phyloP scores from a whole-genome alignment of 1,140 invertebrate species.

The Ceratosolen solmsi region DNA sequence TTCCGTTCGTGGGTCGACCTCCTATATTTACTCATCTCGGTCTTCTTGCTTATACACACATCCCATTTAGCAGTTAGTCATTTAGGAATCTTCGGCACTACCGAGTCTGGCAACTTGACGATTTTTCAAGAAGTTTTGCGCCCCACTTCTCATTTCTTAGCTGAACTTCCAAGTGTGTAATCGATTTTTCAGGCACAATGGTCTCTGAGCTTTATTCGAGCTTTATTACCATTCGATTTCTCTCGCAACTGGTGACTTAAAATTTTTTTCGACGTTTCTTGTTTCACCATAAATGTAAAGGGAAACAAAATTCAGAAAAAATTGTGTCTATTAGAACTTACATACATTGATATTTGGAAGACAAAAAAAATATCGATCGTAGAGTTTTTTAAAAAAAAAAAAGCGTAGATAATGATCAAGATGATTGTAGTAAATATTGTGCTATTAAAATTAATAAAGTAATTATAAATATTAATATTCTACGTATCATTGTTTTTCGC shows the following conservation, averaged over 20 bases:
- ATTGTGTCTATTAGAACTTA: no score
- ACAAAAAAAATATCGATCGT: constrained; percentile 42
- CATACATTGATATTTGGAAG: no score
- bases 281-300: no score
- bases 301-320: no score
- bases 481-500: no score
- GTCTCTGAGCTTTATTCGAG: constrained; percentile 14
- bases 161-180: background rate
- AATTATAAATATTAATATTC: no score
- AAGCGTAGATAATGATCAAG: background rate
- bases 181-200: constrained; percentile 39
- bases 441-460: no score
- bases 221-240: constrained; percentile 22
- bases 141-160: constrained; percentile 13
- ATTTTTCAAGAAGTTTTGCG: constrained; percentile 11
- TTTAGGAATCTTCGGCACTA: background rate
- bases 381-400: constrained; percentile 21
- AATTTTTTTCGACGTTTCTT: no score
- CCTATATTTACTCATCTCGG: constrained; percentile 10
- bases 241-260: background rate
- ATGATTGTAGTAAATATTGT: no score
- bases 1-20: background rate
- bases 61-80: background rate
- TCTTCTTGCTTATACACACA: background rate
- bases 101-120: background rate